These are phyloP conservation scores for Coranthus polyacanthus DNA, from an alignment of 2,797 vertebrate species.

Conservation along the genomic window DNA sequence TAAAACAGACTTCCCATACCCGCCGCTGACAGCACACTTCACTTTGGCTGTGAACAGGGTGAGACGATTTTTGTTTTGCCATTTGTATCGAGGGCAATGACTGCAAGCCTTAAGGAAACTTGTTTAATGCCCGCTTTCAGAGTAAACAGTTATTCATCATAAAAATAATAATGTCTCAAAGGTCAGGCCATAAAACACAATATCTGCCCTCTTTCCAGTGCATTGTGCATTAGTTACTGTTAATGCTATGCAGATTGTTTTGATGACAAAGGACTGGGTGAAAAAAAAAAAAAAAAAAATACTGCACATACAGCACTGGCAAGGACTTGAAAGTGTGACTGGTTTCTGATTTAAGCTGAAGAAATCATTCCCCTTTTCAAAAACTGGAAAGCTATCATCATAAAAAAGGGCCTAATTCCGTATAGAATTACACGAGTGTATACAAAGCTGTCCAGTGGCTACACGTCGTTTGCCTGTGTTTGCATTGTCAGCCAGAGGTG, in stretches of 20 bases:
- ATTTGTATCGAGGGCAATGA: constrained; percentile 70
- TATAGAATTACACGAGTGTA: constrained; percentile 54
- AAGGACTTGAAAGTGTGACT: constrained; percentile 25
- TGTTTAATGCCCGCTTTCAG: constrained; percentile 80
- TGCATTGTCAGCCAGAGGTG: constrained; percentile 83
- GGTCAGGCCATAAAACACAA: constrained; percentile 90
- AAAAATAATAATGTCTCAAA: constrained; percentile 88
- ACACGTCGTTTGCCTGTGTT: constrained; percentile 82
- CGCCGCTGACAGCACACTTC: constrained; percentile 62
- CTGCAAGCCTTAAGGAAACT: constrained; percentile 75
- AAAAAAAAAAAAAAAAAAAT: constrained; percentile 19
- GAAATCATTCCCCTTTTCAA: constrained; percentile 12
- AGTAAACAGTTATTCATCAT: constrained; percentile 87
- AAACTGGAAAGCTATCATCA: not conserved
- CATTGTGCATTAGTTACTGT: constrained; percentile 79
- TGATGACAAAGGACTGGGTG: constrained; percentile 51
- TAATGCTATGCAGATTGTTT: constrained; percentile 75
- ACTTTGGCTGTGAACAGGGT: constrained; percentile 57
- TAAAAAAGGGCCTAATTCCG: constrained; percentile 24
- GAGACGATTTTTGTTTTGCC: constrained; percentile 70
- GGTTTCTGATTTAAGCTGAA: constrained; percentile 49
- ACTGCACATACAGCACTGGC: constrained; percentile 15
- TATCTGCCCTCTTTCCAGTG: constrained; percentile 84
- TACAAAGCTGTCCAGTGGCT: constrained; percentile 77
- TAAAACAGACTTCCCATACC: constrained; percentile 72